Evolutionary conservation across 2,797 vertebrate species (phyloP).

Genomic region (Sebastes trivittatus): DNA sequence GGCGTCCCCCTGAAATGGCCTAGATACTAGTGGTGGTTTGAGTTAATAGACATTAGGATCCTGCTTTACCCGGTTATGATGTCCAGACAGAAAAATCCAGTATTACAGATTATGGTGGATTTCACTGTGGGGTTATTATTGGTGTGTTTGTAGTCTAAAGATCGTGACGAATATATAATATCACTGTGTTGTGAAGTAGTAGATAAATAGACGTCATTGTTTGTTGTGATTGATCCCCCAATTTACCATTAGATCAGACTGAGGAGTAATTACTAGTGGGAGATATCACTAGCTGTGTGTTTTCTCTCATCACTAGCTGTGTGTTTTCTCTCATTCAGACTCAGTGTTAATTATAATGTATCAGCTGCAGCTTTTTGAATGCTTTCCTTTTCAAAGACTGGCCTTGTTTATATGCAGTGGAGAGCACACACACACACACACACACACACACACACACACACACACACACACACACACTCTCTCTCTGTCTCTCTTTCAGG

Average conservation of each 20-base stretch:
- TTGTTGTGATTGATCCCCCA: slow-evolving; percentile 23
- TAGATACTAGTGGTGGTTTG: slow-evolving; percentile 42
- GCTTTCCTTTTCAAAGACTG: slow-evolving; percentile 12
- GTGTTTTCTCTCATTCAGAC: slow-evolving; percentile 16
- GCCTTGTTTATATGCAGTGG: slow-evolving; percentile 28
- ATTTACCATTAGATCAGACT: background rate
- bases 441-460: background rate
- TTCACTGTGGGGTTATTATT: background rate
- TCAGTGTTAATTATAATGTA: slow-evolving; percentile 5
- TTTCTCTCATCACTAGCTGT: background rate
- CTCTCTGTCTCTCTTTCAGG: background rate
- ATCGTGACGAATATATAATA: background rate
- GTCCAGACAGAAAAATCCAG: slow-evolving; percentile 7
- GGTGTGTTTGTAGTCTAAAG: slow-evolving; percentile 19
- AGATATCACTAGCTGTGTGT: slow-evolving; percentile 8
- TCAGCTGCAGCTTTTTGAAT: slow-evolving; percentile 29
- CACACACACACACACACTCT: background rate
- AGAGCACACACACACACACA: background rate
- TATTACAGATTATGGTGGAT: background rate
- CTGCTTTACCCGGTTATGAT: background rate
- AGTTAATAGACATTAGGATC: slow-evolving; percentile 4
- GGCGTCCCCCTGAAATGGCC: too few species aligned
- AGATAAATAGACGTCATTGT: slow-evolving; percentile 20
- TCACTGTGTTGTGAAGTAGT: slow-evolving; percentile 17
- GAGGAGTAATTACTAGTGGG: slow-evolving; percentile 19